A percentile compares a stretch with the other conserved stretches of the same genome.
Evolutionary conservation across 2,888 invertebrate species (phyloP).

Genomic region (Digitonthophagus gazella): DNA sequence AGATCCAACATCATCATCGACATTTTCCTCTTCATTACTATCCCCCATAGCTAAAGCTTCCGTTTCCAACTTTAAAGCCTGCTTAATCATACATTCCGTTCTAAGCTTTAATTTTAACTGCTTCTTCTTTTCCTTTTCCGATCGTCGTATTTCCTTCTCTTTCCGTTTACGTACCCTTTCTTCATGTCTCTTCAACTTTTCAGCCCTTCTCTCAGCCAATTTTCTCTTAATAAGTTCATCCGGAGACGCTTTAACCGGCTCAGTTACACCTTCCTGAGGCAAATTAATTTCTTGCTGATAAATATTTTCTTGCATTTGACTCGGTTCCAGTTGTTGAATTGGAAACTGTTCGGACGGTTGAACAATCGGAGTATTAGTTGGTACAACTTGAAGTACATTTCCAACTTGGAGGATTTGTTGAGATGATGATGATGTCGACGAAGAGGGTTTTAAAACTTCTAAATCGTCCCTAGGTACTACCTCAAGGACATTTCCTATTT

Average conservation of each 20-base stretch:
- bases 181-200: conserved; percentile 44
- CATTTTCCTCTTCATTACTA: conserved; percentile 33
- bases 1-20: conserved; percentile 32
- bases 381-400: conserved; percentile 62
- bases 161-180: conserved; percentile 47
- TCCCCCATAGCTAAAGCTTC: conserved; percentile 31
- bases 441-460: conserved; percentile 15
- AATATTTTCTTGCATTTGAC: too few relatives aligned
- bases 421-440: not conserved
- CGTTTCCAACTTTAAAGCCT: conserved; percentile 32
- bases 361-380: conserved; percentile 40
- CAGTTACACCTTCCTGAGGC: too few relatives aligned
- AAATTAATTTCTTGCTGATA: too few relatives aligned
- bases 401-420: conserved; percentile 55
- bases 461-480: conserved; percentile 56
- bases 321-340: not conserved
- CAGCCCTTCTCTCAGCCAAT: conserved; percentile 44
- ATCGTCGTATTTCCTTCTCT: conserved; percentile 47
- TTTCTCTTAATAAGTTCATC: conserved; percentile 44
- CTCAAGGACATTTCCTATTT: conserved; percentile 61
- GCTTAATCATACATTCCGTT: conserved; percentile 51
- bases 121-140: conserved; percentile 46
- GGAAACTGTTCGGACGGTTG: conserved; percentile 8
- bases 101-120: conserved; percentile 46
- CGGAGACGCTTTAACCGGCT: conserved; percentile 31